Conservation (phyloP, 2,797 vertebrate genomes). For the Euthynnus affinis region DNA sequence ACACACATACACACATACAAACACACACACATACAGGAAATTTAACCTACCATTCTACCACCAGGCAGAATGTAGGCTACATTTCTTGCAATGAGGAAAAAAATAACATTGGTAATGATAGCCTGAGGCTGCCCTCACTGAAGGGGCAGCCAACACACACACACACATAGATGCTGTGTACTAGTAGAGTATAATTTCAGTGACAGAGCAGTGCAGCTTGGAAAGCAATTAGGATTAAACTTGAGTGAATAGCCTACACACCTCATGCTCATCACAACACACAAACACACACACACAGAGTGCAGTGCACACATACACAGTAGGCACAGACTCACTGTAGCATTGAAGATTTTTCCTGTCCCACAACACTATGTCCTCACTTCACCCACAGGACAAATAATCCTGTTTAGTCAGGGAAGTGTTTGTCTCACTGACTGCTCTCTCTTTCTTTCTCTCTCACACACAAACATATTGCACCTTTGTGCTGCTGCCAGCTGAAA, state of each 20-base stretch:
- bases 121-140: slow-evolving; percentile 45
- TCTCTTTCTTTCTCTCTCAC: not conserved
- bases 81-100: slow-evolving; percentile 53
- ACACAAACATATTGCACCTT: not conserved
- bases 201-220: slow-evolving; percentile 23
- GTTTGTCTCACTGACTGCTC: not conserved
- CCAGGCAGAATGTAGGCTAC: slow-evolving; percentile 41
- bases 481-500: not conserved
- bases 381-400: slow-evolving; percentile 22
- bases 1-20: slow-evolving; percentile 24
- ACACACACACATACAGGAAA: not conserved
- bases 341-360: not conserved
- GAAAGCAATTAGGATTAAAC: slow-evolving; percentile 66
- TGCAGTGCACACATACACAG: not conserved
- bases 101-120: slow-evolving; percentile 67
- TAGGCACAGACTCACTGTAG: not conserved
- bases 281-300: not conserved
- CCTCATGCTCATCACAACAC: slow-evolving; percentile 22
- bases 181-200: slow-evolving; percentile 47
- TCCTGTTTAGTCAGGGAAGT: not conserved
- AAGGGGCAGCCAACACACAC: slow-evolving; percentile 2
- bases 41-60: not conserved
- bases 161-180: not conserved
- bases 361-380: slow-evolving; percentile 24
- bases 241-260: slow-evolving; percentile 41